Base-by-base conservation (phyloP, 2,888 invertebrate species). In the Heteropelma amictum region DNA sequence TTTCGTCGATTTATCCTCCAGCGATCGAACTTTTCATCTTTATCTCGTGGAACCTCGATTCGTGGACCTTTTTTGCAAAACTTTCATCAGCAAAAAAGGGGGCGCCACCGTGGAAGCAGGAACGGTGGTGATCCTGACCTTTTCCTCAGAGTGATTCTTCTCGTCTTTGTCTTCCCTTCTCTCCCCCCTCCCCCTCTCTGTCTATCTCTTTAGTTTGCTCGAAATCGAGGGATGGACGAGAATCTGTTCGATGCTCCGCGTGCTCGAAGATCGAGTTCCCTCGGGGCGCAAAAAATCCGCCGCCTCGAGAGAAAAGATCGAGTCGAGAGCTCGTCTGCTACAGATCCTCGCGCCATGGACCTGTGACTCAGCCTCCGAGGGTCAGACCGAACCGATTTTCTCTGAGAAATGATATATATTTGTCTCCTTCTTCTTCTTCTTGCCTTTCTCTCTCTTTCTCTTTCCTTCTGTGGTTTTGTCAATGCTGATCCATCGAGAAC, bases 71-170 rank as follows among this genome's bases (percentile, higher is more conserved):
- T 3, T 21, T 21, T n/a, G 23, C 7, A 19, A 17, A 33, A 53
- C 51, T 28, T 30, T 30, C 21, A 58, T 60, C 26, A 23, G 28
- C 26, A 17, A 14, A 14, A 33, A 54, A 17, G 12, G 12, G 6
- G 26, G 51, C 1, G 23, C 1, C n/a, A n/a, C n/a, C n/a, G 23
- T 28, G 1, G 42, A 47, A 47, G 35, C 14, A n/a, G 28, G 49
- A 60, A 19, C 49, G 67, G 56, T 71, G 49, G 67, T 67, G 75
- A 75, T 71, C 75, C 71, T 75, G 75, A 75, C 75, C 75, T 75
- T 67, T 72, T 68, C 71, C 75, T 21, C 67, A 56, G 67, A 67
- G 61, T 63, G 42, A 56, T 71, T 75, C 40, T 47, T 40, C 12
- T n/a, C 56, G 7, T 12, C 10, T 63, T n/a, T 23, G 40, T 38